A percentile compares a stretch with the other conserved stretches of the same genome.
phyloP scores from a whole-genome alignment of 1,140 invertebrate species.

The Chelonus insularis region DNA sequence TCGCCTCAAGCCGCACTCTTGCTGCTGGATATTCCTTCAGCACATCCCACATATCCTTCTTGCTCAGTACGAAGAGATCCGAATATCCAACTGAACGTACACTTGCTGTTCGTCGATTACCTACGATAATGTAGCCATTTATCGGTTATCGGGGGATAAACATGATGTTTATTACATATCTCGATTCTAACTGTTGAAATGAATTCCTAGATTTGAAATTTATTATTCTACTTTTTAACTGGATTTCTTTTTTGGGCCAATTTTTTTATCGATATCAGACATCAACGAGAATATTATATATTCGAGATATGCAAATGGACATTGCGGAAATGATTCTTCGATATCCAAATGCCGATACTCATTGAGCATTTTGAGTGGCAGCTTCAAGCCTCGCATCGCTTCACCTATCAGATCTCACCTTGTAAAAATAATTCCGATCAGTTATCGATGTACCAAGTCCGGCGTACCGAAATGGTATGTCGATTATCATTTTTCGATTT shows the following conservation, averaged over 20 bases:
- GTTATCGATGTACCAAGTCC: conserved; percentile 12
- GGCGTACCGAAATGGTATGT: conserved; percentile 9
- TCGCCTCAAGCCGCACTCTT: conserved; percentile 92
- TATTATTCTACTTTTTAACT: too few relatives aligned
- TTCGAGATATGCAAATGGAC: conserved; percentile 14
- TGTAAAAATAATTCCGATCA: conserved; percentile 8
- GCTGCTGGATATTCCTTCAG: conserved; percentile 98
- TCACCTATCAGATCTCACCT: conserved; percentile 18
- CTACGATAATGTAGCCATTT: conserved; percentile 66
- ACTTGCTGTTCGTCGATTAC: conserved; percentile 94
- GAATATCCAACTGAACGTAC: conserved; percentile 98
- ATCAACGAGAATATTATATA: background rate
- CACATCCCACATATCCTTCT: conserved; percentile 99
- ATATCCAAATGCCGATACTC: conserved; percentile 14
- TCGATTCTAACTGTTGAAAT: too few relatives aligned
- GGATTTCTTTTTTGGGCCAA: too few relatives aligned
- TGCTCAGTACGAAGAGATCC: conserved; percentile 96
- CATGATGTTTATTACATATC: conserved; percentile 37
- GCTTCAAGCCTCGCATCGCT: background rate
- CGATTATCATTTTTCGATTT: conserved; percentile 5
- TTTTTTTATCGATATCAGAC: too few relatives aligned
- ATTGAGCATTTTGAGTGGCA: conserved; percentile 19
- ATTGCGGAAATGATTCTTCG: background rate
- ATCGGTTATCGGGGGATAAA: conserved; percentile 54
- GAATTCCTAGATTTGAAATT: too few relatives aligned